Evolutionary conservation across 2,113 vertebrate genomes (phyloP), one percentile per base, ranked within the genome.

Genomic region (Strigops habroptila): DNA sequence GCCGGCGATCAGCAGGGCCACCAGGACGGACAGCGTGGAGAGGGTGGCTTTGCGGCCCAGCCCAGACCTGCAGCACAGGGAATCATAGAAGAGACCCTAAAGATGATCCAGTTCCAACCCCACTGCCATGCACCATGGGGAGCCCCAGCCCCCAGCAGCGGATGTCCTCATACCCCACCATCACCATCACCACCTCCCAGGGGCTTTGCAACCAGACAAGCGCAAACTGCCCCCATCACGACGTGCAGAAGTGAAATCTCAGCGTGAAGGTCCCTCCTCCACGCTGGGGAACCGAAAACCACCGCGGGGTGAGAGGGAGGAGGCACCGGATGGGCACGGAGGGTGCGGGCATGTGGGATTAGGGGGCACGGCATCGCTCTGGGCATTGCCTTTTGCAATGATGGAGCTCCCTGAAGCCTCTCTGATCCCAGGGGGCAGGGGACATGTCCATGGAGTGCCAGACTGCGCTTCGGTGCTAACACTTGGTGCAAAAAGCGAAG

Each of bases 1-100:
- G 91, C 99, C 98, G 0, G 96, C 99, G 23, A 99, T 88, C 44
- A 99, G 98, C 95, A 99, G 91, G 19, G 98, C 98, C 16, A 98
- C 98, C 96, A 99, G 97, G 79, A 99, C 94, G 2, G 99, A 99
- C 69, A 99, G 88, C 1, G 97, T 96, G 0, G 99, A 98, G 28
- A 99, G 91, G 91, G 97, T 95, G 1, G 98, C 86, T 49, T 97
- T 98, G 10, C 93, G 97, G 25, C 95, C 96, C 86, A 98, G 96
- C 6, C 76, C 97, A 33, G 88, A 68, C 43, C 97, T 98, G 96
- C 7, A 4, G 64, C 57, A 37, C 33, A 48, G 0, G 2, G 48
- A 52, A 33, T 22, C 55, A n/a, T 9, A 23, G 55, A 57, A 14
- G 21, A 31, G 13, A 9, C 33, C 33, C n/a, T n/a, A n/a, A 57